Percentiles rank a stretch among this genome's conserved stretches.
Conservation (phyloP, 37 sponge, comb jelly and placozoan species). For the Ianthella basta region DNA sequence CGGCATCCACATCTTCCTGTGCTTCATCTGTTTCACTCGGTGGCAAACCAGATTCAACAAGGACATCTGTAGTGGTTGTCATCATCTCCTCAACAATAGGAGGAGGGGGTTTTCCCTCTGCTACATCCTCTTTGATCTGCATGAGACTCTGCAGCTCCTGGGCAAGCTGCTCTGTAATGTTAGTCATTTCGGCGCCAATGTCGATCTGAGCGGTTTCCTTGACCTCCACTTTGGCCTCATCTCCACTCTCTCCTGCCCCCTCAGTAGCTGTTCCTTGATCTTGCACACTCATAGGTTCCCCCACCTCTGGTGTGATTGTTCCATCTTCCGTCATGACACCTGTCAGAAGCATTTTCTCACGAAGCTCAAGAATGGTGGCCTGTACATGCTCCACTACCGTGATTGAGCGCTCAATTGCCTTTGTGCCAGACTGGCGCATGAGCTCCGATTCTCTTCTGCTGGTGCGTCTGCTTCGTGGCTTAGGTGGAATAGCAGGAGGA, state of each 20-base stretch:
- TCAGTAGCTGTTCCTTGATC: not conserved
- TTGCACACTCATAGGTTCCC: not conserved
- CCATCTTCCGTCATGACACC: not conserved
- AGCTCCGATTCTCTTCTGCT: not conserved
- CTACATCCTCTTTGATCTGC: no score
- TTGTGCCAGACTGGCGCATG: slow-evolving; percentile 16
- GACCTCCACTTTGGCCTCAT: not conserved
- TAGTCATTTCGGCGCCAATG: not conserved
- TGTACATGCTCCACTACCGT: slow-evolving; percentile 11
- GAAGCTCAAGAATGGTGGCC: not conserved
- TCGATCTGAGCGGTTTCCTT: not conserved
- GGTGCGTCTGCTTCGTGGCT: not conserved
- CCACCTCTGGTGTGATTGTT: no score
- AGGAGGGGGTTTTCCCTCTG: no score
- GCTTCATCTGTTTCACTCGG: no score
- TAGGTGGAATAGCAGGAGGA: not conserved
- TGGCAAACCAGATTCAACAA: no score
- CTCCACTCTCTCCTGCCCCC: not conserved
- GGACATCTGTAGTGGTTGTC: no score
- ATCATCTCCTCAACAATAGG: no score
- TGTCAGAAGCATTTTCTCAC: not conserved
- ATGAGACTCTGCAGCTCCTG: no score
- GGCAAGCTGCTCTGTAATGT: not conserved
- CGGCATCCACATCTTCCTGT: not conserved
- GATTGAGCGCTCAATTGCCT: slow-evolving; percentile 25